Percentiles rank a stretch among this genome's conserved stretches.
phyloP scores from a whole-genome alignment of 2,113 vertebrate genomes.

The Galemys pyrenaicus region DNA sequence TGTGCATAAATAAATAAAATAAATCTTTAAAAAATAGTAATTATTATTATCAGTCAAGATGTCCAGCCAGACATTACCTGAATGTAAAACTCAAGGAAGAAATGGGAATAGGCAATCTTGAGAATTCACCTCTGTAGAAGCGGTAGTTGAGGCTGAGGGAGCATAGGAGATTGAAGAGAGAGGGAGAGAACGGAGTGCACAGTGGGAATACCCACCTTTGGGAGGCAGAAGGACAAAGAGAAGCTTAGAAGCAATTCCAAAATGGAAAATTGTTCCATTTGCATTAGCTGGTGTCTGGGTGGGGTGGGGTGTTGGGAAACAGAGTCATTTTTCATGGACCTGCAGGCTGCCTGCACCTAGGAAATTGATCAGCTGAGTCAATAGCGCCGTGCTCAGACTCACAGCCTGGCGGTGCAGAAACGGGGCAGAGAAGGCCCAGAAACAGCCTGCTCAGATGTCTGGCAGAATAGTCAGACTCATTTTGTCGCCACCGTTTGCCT shows the following conservation, averaged over 20 bases:
- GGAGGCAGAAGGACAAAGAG: constrained; percentile 3
- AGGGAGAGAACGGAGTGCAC: not conserved
- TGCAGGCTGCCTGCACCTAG: constrained; percentile 62
- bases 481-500: not conserved
- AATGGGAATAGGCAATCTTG: too few species aligned
- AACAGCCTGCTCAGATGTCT: not conserved
- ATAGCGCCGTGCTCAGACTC: constrained; percentile 50
- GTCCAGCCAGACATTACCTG: not conserved
- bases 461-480: not conserved
- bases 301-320: not conserved
- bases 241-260: constrained; percentile 42
- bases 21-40: too few species aligned
- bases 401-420: constrained; percentile 45
- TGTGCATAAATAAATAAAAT: too few species aligned
- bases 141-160: not conserved
- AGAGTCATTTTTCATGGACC: constrained; percentile 70
- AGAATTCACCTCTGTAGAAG: not conserved
- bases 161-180: not conserved
- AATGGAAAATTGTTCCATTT: constrained; percentile 49
- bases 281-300: constrained; percentile 27
- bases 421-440: not conserved
- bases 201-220: not conserved
- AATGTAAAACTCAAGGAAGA: not conserved
- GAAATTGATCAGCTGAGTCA: constrained; percentile 73
- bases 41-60: not conserved